These are phyloP conservation scores for Bucorvus abyssinicus DNA, from an alignment of 2,797 vertebrate species.

Conservation along the genomic window DNA sequence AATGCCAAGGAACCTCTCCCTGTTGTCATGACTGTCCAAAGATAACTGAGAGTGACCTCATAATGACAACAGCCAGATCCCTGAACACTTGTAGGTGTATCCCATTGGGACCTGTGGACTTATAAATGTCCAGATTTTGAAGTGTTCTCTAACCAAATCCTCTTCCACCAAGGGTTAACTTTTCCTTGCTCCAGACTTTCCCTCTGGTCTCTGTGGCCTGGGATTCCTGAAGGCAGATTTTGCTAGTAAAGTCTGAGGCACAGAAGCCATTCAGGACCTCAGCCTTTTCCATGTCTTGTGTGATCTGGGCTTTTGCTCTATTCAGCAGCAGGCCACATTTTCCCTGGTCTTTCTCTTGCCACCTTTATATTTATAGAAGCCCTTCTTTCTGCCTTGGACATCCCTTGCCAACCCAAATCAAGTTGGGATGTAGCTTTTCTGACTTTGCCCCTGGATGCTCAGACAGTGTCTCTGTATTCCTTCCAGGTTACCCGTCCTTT, in stretches of 20 bases:
- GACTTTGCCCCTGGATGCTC: not conserved
- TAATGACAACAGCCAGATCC: not conserved
- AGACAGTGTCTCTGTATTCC: not conserved
- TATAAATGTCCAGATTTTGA: not conserved
- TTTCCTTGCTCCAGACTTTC: not conserved
- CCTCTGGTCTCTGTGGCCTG: accelerated
- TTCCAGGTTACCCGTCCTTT: not conserved
- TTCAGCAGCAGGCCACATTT: not conserved
- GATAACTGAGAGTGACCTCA: not conserved
- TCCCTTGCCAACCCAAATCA: not conserved
- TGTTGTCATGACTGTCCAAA: not conserved
- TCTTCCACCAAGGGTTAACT: not conserved
- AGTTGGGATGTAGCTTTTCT: not conserved
- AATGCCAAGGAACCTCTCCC: not conserved
- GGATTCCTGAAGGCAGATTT: not conserved
- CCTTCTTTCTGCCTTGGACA: not conserved
- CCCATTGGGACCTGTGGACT: not conserved
- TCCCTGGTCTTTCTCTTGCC: not conserved
- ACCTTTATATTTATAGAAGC: not conserved
- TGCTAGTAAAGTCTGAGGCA: not conserved
- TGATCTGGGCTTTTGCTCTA: not conserved
- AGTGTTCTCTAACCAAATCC: not conserved
- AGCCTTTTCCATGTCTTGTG: not conserved
- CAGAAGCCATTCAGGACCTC: not conserved
- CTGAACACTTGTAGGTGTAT: not conserved